A percentile compares a stretch with the other conserved stretches of the same genome.
Evolutionary conservation across 2,113 vertebrate species (phyloP).

Genomic region (Saccopteryx leptura): DNA sequence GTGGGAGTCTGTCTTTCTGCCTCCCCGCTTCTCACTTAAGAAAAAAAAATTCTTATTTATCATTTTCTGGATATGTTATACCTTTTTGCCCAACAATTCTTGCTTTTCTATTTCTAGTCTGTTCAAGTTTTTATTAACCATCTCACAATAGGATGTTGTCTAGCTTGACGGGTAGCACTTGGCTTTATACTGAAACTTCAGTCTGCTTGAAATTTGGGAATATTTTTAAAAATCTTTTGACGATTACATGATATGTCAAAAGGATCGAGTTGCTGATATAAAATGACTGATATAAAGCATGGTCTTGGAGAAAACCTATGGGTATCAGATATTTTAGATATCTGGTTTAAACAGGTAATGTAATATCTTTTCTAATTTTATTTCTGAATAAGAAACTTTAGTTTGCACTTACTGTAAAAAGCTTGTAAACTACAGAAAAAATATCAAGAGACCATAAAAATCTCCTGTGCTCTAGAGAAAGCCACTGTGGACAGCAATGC

Average conservation of each 20-base stretch:
- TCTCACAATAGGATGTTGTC: conserved; percentile 56
- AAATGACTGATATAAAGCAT: conserved; percentile 52
- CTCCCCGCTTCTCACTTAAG: no score
- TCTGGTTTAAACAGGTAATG: background rate
- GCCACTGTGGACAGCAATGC: background rate
- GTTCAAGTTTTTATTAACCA: conserved; percentile 62
- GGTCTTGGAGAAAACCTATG: background rate
- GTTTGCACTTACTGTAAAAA: background rate
- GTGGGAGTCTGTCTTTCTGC: no score
- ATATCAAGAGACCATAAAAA: background rate
- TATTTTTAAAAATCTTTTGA: background rate
- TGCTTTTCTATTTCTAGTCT: conserved; percentile 58
- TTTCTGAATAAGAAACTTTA: conserved; percentile 56
- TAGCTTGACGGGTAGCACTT: conserved; percentile 60
- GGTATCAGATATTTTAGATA: background rate
- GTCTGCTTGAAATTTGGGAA: conserved; percentile 42
- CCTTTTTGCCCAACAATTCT: conserved; percentile 55
- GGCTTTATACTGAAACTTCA: conserved; percentile 62
- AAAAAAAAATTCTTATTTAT: conserved; percentile 52
- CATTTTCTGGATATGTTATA: conserved; percentile 61
- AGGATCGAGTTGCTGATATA: background rate
- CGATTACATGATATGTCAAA: conserved; percentile 54
- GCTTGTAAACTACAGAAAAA: conserved; percentile 31
- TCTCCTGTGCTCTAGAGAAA: background rate
- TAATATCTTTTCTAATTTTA: conserved; percentile 37